A percentile compares a stretch with the other conserved stretches of the same genome.
Conservation (phyloP, 2,888 invertebrate species). For the Lapara coniferarum region DNA sequence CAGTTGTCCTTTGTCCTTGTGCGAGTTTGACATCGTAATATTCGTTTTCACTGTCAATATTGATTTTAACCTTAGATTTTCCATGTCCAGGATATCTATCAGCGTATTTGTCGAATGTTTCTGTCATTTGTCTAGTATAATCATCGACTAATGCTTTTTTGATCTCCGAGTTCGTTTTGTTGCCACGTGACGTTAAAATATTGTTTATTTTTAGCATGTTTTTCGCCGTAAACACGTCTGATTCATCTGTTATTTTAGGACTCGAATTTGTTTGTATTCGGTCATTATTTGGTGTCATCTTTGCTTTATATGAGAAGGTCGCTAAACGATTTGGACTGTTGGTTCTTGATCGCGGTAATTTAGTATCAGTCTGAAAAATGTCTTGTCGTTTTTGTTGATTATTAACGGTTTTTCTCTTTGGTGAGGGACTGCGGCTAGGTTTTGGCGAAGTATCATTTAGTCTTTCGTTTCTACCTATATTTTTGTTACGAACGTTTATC, state of each 20-base stretch:
- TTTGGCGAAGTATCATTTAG: not conserved
- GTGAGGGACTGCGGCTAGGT: conserved; percentile 30
- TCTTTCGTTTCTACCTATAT: not conserved
- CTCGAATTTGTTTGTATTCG: conserved; percentile 32
- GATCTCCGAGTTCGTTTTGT: conserved; percentile 27
- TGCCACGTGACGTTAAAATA: conserved; percentile 10
- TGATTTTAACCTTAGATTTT: conserved; percentile 59
- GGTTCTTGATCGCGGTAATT: conserved; percentile 25
- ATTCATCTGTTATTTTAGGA: not conserved
- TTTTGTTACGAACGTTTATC: too few relatives aligned
- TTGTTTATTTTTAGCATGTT: conserved; percentile 24
- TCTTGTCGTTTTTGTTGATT: conserved; percentile 29
- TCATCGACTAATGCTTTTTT: conserved; percentile 59
- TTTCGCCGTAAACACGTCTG: not conserved
- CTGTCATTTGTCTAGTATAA: conserved; percentile 52
- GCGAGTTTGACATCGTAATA: conserved; percentile 59
- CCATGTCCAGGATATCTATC: conserved; percentile 39
- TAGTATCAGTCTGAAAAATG: conserved; percentile 29
- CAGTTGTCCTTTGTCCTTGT: conserved; percentile 51
- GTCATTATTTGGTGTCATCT: conserved; percentile 30
- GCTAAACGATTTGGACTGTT: conserved; percentile 30
- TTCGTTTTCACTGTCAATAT: conserved; percentile 64
- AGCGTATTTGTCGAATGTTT: conserved; percentile 40
- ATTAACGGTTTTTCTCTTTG: conserved; percentile 24
- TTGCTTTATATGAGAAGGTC: conserved; percentile 27